Conservation (phyloP, 1,140 invertebrate species). For the Drosophila repleta region DNA sequence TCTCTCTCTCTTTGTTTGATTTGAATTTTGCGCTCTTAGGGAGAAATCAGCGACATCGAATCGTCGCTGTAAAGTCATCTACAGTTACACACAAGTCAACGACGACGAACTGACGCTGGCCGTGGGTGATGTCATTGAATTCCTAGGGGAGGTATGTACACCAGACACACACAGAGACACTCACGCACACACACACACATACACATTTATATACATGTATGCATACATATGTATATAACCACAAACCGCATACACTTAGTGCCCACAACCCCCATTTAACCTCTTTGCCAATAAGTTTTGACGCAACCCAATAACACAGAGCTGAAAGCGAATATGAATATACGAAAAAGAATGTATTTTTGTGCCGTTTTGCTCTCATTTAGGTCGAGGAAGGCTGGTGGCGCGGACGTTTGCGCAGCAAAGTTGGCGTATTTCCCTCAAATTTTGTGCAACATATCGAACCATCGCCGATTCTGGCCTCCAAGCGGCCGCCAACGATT, state of each 20-base stretch:
- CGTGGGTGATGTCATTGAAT: constrained; percentile 94
- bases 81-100: constrained; percentile 95
- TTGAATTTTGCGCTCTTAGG: constrained; percentile 57
- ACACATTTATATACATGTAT: constrained; percentile 15
- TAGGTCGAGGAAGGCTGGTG: constrained; percentile 93
- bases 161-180: constrained; percentile 24
- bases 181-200: background rate
- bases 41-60: constrained; percentile 85
- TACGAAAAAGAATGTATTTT: constrained; percentile 18
- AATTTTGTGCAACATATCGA: constrained; percentile 94
- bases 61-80: constrained; percentile 92
- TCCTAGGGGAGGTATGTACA: constrained; percentile 91
- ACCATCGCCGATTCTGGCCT: constrained; percentile 79
- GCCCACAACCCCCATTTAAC: constrained; percentile 70
- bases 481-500: constrained; percentile 76
- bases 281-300: constrained; percentile 68
- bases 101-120: constrained; percentile 94
- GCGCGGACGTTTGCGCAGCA: constrained; percentile 90
- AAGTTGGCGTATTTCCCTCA: constrained; percentile 95
- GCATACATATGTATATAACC: background rate
- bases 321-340: constrained; percentile 18
- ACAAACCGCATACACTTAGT: constrained; percentile 8
- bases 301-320: constrained; percentile 37
- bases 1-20: background rate
- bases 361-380: constrained; percentile 59